Base-by-base conservation (phyloP, 2,113 vertebrate genomes). In the Ranitomeya imitator region DNA sequence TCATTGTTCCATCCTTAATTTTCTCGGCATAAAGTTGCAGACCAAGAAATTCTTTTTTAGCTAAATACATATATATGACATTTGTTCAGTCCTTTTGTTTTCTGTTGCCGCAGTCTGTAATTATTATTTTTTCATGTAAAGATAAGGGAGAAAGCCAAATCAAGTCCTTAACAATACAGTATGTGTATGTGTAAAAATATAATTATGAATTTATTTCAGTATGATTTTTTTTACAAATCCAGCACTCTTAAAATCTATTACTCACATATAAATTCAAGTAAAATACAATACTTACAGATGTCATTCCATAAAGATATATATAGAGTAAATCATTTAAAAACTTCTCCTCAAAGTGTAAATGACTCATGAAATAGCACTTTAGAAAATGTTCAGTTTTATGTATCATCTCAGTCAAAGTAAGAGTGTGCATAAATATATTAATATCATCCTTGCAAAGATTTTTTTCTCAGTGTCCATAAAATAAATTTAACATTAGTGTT, bases 321-420 rank as follows among this genome's bases (percentile, higher is more conserved):
- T 51, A 77, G 52, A 18, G 4, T 0, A 19, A 76, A 76, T 76
- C 37, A 51, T 76, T 76, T 45, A 76, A 51, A 31, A 76, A 76
- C 73, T 37, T 31, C 71, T 16, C 45, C 71, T 76, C 37, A 19
- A 8, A 77, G 45, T 77, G 19, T 52, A 77, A 77, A 77, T 77
- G 45, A 52, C 8, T 77, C 74, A 77, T 52, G 15, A 15, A 73
- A 73, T 73, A 15, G 26, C 23, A 31, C 69, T 37, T 15, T 37
- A 73, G 13, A 73, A 73, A 73, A 73, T 73, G 69, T 73, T 73
- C 69, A 26, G 65, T 69, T 69, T 69, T 12, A 73, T 37, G 26
- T 37, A 73, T 69, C n/a, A 73, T 69, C n/a, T 69, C 11, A 69
- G 67, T 14, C 21, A 23, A 11, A 69, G n/a, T 31, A 69, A 23